Evolutionary conservation across 2,797 vertebrate species (phyloP).

Genomic region (Gallinago solitaria): DNA sequence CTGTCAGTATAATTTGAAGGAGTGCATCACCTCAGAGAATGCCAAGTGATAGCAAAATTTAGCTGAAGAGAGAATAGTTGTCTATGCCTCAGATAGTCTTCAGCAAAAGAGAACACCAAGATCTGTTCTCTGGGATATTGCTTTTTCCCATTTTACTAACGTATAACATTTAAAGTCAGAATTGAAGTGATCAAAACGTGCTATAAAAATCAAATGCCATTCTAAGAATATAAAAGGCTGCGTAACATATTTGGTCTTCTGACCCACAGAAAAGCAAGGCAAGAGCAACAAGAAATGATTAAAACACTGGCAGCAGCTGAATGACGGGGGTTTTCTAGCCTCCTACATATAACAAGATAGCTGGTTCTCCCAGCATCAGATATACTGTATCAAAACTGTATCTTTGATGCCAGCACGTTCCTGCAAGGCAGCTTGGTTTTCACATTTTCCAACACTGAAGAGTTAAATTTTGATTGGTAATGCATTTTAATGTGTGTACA

Average conservation of each 20-base stretch:
- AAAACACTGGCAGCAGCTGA: not conserved
- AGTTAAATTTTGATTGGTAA: not conserved
- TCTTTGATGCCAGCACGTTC: not conserved
- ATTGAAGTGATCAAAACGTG: not conserved
- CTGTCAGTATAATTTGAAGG: not conserved
- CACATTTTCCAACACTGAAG: not conserved
- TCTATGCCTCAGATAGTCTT: not conserved
- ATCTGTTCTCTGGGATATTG: not conserved
- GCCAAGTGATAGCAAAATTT: not conserved
- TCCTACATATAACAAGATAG: not conserved
- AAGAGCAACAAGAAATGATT: not conserved
- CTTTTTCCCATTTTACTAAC: not conserved
- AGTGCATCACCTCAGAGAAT: not conserved
- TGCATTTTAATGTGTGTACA: not conserved
- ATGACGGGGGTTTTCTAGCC: not conserved
- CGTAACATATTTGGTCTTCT: not conserved
- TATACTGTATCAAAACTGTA: not conserved
- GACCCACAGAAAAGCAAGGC: not conserved
- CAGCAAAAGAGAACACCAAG: not conserved
- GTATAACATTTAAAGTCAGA: not conserved
- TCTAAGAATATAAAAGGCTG: not conserved
- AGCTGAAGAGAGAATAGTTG: not conserved
- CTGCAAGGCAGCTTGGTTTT: not conserved
- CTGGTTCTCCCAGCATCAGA: not conserved
- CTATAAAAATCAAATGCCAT: not conserved